A percentile compares a stretch with the other conserved stretches of the same genome.
phyloP scores from a whole-genome alignment of 2,113 vertebrate genomes.

The Rhipidura dahli region DNA sequence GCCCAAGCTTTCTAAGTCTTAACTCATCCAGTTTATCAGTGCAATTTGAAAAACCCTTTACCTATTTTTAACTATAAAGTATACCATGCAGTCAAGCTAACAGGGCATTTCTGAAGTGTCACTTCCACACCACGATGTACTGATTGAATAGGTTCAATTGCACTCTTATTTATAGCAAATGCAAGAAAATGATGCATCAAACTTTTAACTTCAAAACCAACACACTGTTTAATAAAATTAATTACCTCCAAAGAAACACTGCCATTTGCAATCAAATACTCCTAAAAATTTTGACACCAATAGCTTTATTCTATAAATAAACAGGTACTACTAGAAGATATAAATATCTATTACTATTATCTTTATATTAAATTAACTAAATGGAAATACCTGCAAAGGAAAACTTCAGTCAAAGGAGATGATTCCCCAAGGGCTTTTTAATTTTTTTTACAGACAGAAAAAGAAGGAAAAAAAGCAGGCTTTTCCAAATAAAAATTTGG shows the following conservation, averaged over 20 bases:
- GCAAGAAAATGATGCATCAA: neutral
- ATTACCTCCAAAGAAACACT: neutral
- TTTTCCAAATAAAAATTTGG: neutral
- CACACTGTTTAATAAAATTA: neutral
- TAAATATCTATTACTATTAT: neutral
- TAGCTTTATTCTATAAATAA: neutral
- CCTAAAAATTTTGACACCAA: neutral
- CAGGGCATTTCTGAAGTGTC: neutral
- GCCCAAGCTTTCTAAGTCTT: neutral
- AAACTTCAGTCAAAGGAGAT: neutral
- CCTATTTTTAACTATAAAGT: neutral
- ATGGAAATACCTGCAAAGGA: neutral
- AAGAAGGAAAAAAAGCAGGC: fast-evolving
- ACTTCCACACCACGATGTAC: neutral
- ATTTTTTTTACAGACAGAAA: neutral
- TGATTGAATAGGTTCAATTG: neutral
- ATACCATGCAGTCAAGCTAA: neutral
- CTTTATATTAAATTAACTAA: neutral
- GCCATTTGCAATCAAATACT: neutral
- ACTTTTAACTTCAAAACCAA: neutral
- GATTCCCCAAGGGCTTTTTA: neutral
- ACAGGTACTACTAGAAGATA: neutral
- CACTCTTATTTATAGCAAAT: neutral
- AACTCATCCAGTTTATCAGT: neutral
- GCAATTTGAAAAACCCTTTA: neutral